Percentiles rank a stretch among this genome's conserved stretches.
These are phyloP conservation scores for Erpobdella octoculata DNA, from an alignment of 2,888 invertebrate species.

Conservation along the genomic window DNA sequence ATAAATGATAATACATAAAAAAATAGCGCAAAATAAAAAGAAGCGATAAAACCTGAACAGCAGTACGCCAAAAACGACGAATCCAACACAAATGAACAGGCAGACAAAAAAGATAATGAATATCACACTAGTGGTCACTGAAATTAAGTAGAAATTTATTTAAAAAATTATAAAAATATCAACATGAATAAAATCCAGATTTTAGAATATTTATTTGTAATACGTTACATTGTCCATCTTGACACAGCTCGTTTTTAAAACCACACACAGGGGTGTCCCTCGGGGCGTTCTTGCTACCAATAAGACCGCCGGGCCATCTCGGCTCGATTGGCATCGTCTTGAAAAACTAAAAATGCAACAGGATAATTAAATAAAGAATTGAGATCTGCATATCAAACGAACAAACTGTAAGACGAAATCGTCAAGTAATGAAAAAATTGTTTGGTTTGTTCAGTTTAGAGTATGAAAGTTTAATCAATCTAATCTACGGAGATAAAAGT, in stretches of 20 bases:
- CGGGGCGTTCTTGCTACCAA: conserved; percentile 36
- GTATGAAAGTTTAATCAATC: not conserved
- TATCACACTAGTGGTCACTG: not conserved
- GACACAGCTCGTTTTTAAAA: conserved; percentile 40
- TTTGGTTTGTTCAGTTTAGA: not conserved
- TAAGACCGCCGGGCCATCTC: conserved; percentile 32
- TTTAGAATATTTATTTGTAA: not conserved
- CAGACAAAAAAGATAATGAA: not conserved
- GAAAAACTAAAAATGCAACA: conserved; percentile 32
- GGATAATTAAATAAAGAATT: too few relatives aligned
- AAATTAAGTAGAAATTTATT: not conserved
- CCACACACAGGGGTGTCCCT: conserved; percentile 42
- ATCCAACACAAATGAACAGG: not conserved
- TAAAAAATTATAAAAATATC: not conserved
- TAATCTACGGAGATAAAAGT: not conserved
- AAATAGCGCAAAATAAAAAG: too few relatives aligned
- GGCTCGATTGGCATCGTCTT: conserved; percentile 24
- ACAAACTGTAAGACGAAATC: too few relatives aligned
- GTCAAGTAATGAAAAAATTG: too few relatives aligned
- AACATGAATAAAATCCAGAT: not conserved
- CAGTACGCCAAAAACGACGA: not conserved
- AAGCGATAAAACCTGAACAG: not conserved
- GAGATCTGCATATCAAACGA: too few relatives aligned
- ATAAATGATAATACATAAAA: too few relatives aligned
- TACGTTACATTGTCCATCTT: conserved; percentile 22